Conservation (phyloP, 2,113 vertebrate species). For the Tetrax tetrax region DNA sequence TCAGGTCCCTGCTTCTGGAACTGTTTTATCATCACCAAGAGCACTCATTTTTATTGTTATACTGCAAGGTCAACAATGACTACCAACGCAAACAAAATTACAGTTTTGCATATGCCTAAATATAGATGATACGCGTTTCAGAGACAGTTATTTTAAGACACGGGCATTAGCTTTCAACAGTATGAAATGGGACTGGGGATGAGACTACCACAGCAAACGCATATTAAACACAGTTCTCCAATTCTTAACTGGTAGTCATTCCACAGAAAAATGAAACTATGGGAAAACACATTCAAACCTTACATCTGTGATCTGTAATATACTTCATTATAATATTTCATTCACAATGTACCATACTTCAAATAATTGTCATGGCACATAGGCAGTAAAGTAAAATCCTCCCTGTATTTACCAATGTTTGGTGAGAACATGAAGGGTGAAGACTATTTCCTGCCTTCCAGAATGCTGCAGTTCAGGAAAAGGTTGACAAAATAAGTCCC, state of each 20-base stretch:
- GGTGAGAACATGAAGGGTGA: background rate
- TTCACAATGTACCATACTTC: background rate
- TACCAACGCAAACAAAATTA: background rate
- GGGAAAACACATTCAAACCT: background rate
- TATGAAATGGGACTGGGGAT: background rate
- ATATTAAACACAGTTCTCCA: background rate
- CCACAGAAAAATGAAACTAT: background rate
- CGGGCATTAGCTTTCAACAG: background rate
- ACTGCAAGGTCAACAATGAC: background rate
- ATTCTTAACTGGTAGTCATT: background rate
- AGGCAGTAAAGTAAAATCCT: background rate
- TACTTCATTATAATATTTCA: background rate
- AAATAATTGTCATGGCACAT: background rate
- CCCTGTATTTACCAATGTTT: background rate
- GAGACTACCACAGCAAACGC: background rate
- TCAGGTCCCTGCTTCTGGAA: background rate
- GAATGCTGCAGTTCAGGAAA: constrained; percentile 2
- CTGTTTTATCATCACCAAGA: background rate
- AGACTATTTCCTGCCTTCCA: background rate
- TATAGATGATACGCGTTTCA: background rate
- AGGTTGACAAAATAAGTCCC: constrained; percentile 18
- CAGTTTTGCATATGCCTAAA: background rate
- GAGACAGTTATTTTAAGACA: background rate
- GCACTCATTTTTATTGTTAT: background rate
- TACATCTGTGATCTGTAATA: background rate